phyloP scores from a whole-genome alignment of 2,797 vertebrate species.

The Dendrocincla tyrannina region DNA sequence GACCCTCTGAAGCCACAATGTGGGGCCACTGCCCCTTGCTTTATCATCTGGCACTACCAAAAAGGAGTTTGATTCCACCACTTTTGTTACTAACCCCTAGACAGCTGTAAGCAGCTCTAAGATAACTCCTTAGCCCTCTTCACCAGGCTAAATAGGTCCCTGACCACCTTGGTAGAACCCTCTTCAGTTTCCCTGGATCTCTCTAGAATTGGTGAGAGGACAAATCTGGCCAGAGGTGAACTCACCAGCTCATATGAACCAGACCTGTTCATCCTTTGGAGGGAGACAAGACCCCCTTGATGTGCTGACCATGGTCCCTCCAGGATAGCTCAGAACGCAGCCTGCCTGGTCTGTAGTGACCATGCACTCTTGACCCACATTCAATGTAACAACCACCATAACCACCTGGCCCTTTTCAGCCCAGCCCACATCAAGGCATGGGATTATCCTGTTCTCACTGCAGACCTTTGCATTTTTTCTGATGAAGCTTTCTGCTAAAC shows the following conservation, averaged over 20 bases:
- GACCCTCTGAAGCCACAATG: background rate
- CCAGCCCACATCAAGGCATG: background rate
- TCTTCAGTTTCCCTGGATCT: background rate
- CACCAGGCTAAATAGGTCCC: background rate
- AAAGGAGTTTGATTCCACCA: background rate
- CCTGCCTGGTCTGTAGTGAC: background rate
- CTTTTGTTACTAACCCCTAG: background rate
- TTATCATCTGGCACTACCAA: background rate
- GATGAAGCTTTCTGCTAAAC: background rate
- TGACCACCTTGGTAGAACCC: background rate
- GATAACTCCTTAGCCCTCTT: background rate
- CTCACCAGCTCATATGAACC: background rate
- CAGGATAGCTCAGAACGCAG: background rate
- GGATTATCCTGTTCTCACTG: background rate
- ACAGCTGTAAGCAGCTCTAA: no score
- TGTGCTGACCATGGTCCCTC: background rate
- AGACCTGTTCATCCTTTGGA: accelerated
- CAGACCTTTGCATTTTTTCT: background rate
- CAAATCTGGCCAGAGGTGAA: background rate
- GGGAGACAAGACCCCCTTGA: background rate
- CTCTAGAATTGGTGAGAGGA: background rate
- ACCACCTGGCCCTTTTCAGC: background rate
- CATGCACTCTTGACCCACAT: background rate
- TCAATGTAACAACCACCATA: background rate
- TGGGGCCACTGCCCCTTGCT: background rate